Conservation (phyloP, 2,113 vertebrate species). For the Nycticebus coucang region DNA sequence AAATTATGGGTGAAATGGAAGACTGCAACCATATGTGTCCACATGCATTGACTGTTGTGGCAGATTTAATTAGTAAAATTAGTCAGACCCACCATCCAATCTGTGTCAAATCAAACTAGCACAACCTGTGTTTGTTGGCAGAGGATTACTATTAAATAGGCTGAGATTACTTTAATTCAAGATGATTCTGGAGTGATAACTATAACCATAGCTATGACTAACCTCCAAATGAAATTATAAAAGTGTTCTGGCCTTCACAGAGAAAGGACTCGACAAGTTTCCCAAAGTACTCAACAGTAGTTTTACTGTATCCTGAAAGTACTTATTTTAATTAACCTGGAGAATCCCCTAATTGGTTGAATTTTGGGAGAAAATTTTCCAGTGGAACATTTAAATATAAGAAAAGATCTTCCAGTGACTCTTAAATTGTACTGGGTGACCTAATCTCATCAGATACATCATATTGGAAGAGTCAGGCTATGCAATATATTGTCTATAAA, state of each 20-base stretch:
- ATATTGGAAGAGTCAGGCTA: neutral
- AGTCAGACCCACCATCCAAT: constrained; percentile 56
- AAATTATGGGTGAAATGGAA: constrained; percentile 32
- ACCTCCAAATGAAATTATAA: constrained; percentile 44
- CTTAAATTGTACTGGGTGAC: constrained; percentile 2
- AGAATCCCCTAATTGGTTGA: constrained; percentile 29
- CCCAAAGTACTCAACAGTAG: neutral
- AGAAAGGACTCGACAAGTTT: constrained; percentile 19
- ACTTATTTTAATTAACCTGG: constrained; percentile 59
- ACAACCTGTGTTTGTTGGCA: constrained; percentile 51
- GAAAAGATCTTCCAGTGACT: neutral
- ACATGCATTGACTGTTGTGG: neutral
- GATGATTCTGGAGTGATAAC: constrained; percentile 11
- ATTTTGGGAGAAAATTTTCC: constrained; percentile 4
- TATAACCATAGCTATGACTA: neutral
- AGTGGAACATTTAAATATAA: neutral
- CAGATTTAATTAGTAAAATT: constrained; percentile 70
- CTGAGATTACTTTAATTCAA: constrained; percentile 48
- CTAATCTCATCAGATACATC: constrained; percentile 36
- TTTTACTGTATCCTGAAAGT: neutral
- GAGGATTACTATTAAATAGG: neutral
- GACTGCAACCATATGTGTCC: constrained; percentile 50
- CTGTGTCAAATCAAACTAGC: constrained; percentile 51
- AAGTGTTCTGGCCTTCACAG: constrained; percentile 38
- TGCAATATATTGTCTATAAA: constrained; percentile 3